phyloP scores from a whole-genome alignment of 2,888 invertebrate genomes.

The Leptinotarsa haldemani region DNA sequence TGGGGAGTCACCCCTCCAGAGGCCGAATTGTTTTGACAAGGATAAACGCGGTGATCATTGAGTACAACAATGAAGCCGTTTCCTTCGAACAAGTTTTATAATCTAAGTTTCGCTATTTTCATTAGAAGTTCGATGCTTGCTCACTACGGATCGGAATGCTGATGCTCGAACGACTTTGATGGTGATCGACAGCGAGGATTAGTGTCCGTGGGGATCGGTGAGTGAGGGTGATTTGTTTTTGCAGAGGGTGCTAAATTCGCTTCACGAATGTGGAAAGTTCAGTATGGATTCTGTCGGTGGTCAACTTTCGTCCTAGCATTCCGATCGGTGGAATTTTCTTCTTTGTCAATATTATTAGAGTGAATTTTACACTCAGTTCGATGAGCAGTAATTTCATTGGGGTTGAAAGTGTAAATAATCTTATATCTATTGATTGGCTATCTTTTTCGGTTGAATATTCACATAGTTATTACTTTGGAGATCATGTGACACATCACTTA shows the following conservation, averaged over 20 bases:
- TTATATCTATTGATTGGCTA: too few relatives aligned
- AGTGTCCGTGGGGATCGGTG: not conserved
- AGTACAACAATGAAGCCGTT: slow-evolving; percentile 46
- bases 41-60: slow-evolving; percentile 47
- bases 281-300: not conserved
- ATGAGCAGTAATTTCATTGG: too few relatives aligned
- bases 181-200: slow-evolving; percentile 36
- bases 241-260: not conserved
- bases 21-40: slow-evolving; percentile 47
- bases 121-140: slow-evolving; percentile 43
- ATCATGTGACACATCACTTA: too few relatives aligned
- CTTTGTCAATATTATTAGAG: not conserved
- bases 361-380: too few relatives aligned
- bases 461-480: too few relatives aligned
- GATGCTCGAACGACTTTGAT: slow-evolving; percentile 39
- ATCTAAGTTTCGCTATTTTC: slow-evolving; percentile 50
- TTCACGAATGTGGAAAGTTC: not conserved
- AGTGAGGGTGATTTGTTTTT: slow-evolving; percentile 3
- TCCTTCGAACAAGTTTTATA: slow-evolving; percentile 42
- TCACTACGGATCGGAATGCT: slow-evolving; percentile 32
- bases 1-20: slow-evolving; percentile 39
- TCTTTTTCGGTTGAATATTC: too few relatives aligned
- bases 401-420: too few relatives aligned
- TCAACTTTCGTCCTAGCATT: not conserved
- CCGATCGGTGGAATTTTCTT: not conserved